Evolutionary conservation across 1,140 invertebrate species (phyloP), one percentile per base, ranked within the genome.

Genomic region (Lepidostoma basale): DNA sequence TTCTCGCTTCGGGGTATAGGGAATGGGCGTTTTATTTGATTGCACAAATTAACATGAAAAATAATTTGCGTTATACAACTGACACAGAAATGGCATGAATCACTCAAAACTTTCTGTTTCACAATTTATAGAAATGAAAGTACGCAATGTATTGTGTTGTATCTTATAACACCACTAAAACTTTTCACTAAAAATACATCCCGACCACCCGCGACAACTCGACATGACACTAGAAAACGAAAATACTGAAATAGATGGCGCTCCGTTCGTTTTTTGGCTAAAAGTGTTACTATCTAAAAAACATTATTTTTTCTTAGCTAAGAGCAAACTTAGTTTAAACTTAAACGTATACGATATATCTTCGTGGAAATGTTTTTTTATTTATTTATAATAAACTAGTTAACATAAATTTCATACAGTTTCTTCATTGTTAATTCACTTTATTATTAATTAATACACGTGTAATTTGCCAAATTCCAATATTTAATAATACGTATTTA

Each of bases 21-120:
- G 52, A 60, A 67, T 67, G 64, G 64, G 64, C 64, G 64, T 67
- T 67, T 67, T 66, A 60, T 26, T 18, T 40, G 56, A 44, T 60
- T 40, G 56, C 20, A 42, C 56, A 40, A 60, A 26, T 60, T 60
- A 60, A 60, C 56, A 60, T 42, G 56, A 60, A 60, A 60, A 60
- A 26, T 44, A 14, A 9, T 30, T 36, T 23, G 30, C 2, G 22
- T 20, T 56, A 39, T 33, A 33, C 28, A 56, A 36, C 30, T 9
- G 52, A 18, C 30, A 56, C 30, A 18, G 16, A 9, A 56, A 56
- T 4, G 23, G 52, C 20, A 16, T 36, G 28, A 20, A 33, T 8
- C 45, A 49, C 45, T 25, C 18, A 14, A 5, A 49, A 49, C 45
- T 36, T 56, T 56, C 33, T 39, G 10, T 56, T 18, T 23, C 52